Percentiles rank a stretch among this genome's conserved stretches.
Evolutionary conservation across 2,888 invertebrate species (phyloP).

Genomic region (Pachymerium ferrugineum): DNA sequence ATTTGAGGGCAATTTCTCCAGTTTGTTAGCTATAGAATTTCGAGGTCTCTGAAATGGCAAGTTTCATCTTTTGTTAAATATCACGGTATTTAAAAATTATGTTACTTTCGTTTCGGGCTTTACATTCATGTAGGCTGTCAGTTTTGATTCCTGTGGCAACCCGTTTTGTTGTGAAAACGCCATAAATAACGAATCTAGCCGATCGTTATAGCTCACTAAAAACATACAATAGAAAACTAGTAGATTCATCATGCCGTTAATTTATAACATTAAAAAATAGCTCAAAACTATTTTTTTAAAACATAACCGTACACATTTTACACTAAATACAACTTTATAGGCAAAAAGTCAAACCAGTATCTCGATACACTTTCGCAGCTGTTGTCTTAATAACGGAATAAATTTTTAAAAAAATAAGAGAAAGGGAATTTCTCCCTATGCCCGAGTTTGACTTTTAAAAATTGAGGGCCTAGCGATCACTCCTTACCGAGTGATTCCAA

Average conservation of each 20-base stretch:
- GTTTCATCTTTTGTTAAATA: not conserved
- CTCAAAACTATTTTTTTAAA: no score
- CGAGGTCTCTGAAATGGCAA: constrained; percentile 20
- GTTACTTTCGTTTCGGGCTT: not conserved
- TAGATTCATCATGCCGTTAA: no score
- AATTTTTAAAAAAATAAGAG: no score
- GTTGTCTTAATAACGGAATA: no score
- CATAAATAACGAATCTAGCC: constrained; percentile 31
- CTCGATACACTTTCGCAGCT: no score
- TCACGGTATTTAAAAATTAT: not conserved
- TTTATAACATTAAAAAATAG: no score
- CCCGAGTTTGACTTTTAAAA: not conserved
- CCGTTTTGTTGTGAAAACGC: constrained; percentile 42
- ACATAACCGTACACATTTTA: no score
- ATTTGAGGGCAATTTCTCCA: not conserved
- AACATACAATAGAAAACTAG: not conserved
- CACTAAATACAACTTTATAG: no score
- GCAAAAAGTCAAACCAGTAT: no score
- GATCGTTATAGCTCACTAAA: constrained; percentile 30
- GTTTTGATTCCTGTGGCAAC: constrained; percentile 75
- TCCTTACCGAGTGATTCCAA: constrained; percentile 29
- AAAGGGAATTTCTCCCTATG: no score
- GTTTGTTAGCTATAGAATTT: not conserved
- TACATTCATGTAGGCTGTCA: constrained; percentile 63
- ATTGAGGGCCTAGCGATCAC: not conserved